Conservation (phyloP, 2,113 vertebrate species). For the Natator depressus region DNA sequence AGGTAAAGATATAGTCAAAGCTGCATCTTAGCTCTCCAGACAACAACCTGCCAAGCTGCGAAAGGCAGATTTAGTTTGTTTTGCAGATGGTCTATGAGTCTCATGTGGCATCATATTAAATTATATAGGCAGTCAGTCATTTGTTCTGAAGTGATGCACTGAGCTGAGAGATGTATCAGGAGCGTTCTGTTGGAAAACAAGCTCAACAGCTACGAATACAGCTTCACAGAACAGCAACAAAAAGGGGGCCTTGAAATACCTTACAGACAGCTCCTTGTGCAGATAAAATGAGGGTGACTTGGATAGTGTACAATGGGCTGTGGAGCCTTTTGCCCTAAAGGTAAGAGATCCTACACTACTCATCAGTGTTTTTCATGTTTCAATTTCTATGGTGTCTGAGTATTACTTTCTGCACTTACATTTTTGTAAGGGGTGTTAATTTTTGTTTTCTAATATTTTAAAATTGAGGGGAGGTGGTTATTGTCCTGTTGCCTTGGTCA, state of each 20-base stretch:
- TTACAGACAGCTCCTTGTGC: background rate
- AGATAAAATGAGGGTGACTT: slow-evolving; percentile 78
- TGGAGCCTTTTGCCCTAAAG: slow-evolving; percentile 86
- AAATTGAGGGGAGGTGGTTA: background rate
- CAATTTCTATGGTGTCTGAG: background rate
- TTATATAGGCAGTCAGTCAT: slow-evolving; percentile 84
- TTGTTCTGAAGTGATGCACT: slow-evolving; percentile 73
- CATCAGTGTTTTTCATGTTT: background rate
- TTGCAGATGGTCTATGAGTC: slow-evolving; percentile 82
- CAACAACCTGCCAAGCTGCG: slow-evolving; percentile 64
- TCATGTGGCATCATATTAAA: slow-evolving; percentile 88
- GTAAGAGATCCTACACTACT: slow-evolving; percentile 63
- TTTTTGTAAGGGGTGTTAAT: background rate
- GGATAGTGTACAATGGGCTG: slow-evolving; percentile 80
- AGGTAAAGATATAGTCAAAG: slow-evolving; percentile 42
- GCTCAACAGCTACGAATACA: slow-evolving; percentile 45
- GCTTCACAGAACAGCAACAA: slow-evolving; percentile 35
- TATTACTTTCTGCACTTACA: background rate
- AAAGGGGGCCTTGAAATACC: slow-evolving; percentile 29
- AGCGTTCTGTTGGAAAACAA: slow-evolving; percentile 68
- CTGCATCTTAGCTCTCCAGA: slow-evolving; percentile 45
- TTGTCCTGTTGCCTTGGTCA: background rate
- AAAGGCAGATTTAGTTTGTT: slow-evolving; percentile 78
- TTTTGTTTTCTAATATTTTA: slow-evolving; percentile 1
- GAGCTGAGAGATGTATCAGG: slow-evolving; percentile 71